Percentiles rank a stretch among this genome's conserved stretches.
These are phyloP conservation scores for Geopemphigus sp. DNA, from an alignment of 1,140 invertebrate genomes.

Conservation along the genomic window DNA sequence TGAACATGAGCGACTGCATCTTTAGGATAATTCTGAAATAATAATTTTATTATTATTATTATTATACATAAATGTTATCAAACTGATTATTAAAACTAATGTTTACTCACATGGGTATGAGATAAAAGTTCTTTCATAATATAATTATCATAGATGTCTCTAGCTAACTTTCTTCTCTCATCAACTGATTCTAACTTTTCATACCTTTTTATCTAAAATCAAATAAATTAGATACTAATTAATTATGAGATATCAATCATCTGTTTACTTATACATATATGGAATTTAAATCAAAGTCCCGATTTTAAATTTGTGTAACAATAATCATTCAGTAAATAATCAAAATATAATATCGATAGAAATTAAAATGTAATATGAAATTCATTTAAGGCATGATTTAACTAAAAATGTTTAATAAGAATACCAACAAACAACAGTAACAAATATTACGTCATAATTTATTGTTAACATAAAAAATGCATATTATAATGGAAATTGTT, in stretches of 20 bases:
- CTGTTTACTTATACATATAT: too few species aligned
- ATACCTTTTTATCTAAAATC: slow-evolving; percentile 92
- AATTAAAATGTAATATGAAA: too few species aligned
- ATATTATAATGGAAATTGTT: background rate
- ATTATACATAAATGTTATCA: background rate
- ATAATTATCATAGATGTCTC: slow-evolving; percentile 99
- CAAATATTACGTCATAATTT: too few species aligned
- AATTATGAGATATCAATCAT: background rate
- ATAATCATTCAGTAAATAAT: too few species aligned
- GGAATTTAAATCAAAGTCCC: too few species aligned
- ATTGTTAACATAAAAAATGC: background rate
- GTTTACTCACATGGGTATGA: slow-evolving; percentile 87
- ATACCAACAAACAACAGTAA: too few species aligned
- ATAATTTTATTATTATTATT: too few species aligned
- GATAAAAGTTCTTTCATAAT: slow-evolving; percentile 99
- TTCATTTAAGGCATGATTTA: too few species aligned
- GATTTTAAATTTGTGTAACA: too few species aligned
- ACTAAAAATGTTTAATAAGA: too few species aligned
- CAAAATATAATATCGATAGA: too few species aligned
- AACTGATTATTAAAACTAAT: background rate
- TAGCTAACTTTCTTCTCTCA: slow-evolving; percentile 88
- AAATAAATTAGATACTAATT: slow-evolving; percentile 20
- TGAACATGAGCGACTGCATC: slow-evolving; percentile 95
- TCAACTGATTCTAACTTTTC: slow-evolving; percentile 97
- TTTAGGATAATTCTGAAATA: slow-evolving; percentile 89